Evolutionary conservation across 2,797 vertebrate species (phyloP).

Genomic region (Nothura maculosa): DNA sequence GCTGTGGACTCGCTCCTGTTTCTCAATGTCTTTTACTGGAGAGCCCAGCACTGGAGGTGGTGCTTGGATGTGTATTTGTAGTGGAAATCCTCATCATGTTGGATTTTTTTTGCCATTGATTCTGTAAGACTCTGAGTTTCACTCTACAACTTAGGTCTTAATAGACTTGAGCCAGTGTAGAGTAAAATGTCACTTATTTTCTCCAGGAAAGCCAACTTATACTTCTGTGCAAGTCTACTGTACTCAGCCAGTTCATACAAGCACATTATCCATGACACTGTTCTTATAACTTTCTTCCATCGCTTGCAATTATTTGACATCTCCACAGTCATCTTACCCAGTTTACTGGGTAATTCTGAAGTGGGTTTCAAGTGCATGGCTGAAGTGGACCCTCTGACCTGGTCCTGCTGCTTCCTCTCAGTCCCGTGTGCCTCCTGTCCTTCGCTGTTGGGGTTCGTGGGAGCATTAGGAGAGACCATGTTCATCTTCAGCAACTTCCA

Average conservation of each 20-base stretch:
- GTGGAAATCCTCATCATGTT: background rate
- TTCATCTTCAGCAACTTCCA: background rate
- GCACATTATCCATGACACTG: background rate
- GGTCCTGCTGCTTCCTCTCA: background rate
- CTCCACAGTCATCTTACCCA: background rate
- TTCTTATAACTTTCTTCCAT: background rate
- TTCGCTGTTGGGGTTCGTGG: background rate
- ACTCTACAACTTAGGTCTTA: background rate
- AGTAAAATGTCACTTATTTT: background rate
- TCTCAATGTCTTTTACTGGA: no score
- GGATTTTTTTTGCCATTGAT: background rate
- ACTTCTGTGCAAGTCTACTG: background rate
- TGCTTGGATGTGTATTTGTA: background rate
- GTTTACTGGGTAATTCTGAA: background rate
- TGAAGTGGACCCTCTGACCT: background rate
- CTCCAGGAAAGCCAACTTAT: background rate
- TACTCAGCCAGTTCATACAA: background rate
- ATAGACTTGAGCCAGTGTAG: background rate
- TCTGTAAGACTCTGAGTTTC: background rate
- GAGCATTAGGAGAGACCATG: background rate
- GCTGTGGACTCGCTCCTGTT: no score
- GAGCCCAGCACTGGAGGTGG: no score
- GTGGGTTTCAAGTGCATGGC: background rate
- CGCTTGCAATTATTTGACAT: background rate
- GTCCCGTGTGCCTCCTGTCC: background rate